Base-by-base conservation (phyloP, 2,113 vertebrate species). In the Sphaerodactylus townsendi region DNA sequence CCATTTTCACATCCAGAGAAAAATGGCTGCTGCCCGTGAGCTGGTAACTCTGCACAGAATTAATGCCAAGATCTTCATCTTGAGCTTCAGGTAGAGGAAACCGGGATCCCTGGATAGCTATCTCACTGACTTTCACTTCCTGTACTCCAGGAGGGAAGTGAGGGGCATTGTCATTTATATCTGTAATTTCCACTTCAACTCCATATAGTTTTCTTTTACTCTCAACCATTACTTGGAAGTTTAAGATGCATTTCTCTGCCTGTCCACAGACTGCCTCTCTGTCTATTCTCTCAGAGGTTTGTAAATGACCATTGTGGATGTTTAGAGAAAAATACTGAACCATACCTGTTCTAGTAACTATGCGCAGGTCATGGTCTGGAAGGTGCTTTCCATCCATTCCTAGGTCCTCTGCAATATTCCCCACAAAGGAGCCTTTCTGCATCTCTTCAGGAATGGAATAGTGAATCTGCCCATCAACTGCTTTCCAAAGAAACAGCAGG, bases 131-230 rank as follows among this genome's bases (percentile, higher is more conserved):
- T 89, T 96, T 93, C 13, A 95, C 66, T 28, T 93, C 94, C 65
- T 94, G 93, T 65, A 93, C 96, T 65, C 85, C 90, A 41, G 91
- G 96, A n/a, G 96, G 94, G 85, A 97, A 97, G 70, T 86, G 93
- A 77, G 96, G 96, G 10, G 95, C 90, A 33, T 97, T 96, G 89
- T 97, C 96, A 87, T 96, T 96, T 41, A 95, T 94, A 86, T 96
- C 96, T 85, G 90, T 59, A 77, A 97, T 90, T n/a, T 96, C 91
- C 84, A 96, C 93, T 56, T 91, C 88, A 6, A 95, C 93, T 59
- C 94, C 93, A 19, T 94, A 88, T 23, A 95, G 92, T 14, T 94
- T 25, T 30, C 62, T 46, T 69, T 69, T 66, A 25, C 80, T 81
- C 23, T 87, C 87, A 66, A 83, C 50, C 53, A 85, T 64, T 75